These are phyloP conservation scores for Colinus virginianus DNA, from an alignment of 2,113 vertebrate species.

Conservation along the genomic window DNA sequence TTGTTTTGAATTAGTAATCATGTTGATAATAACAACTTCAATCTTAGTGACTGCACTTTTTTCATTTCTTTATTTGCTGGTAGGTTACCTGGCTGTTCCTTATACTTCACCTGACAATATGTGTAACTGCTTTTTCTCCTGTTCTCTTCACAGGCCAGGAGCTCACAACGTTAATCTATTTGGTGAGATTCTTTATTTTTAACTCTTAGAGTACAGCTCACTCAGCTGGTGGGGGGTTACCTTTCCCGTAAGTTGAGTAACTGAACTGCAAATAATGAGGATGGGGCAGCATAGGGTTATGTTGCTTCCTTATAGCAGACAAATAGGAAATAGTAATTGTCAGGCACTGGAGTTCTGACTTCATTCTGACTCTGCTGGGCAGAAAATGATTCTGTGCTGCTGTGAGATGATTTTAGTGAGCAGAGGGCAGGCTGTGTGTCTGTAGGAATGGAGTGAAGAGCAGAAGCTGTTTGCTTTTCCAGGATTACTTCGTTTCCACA, in stretches of 20 bases:
- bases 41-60: not conserved
- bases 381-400: too few relatives aligned
- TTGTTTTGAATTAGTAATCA: not conserved
- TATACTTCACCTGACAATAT: not conserved
- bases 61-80: not conserved
- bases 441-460: not conserved
- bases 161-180: constrained; percentile 88
- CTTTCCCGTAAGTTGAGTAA: not conserved
- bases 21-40: not conserved
- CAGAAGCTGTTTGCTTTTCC: constrained; percentile 1
- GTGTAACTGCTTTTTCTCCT: not conserved
- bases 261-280: not conserved
- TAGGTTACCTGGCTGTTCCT: not conserved
- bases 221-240: not conserved
- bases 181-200: constrained; percentile 82
- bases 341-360: not conserved
- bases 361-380: not conserved
- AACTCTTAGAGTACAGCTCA: not conserved
- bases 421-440: not conserved
- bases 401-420: not conserved
- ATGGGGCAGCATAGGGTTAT: not conserved
- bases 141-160: constrained; percentile 84
- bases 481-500: constrained; percentile 91
- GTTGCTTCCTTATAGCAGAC: not conserved
- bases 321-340: not conserved